Evolutionary conservation across 1,140 invertebrate genomes (phyloP).

Genomic region (Drosophila grimshawi): DNA sequence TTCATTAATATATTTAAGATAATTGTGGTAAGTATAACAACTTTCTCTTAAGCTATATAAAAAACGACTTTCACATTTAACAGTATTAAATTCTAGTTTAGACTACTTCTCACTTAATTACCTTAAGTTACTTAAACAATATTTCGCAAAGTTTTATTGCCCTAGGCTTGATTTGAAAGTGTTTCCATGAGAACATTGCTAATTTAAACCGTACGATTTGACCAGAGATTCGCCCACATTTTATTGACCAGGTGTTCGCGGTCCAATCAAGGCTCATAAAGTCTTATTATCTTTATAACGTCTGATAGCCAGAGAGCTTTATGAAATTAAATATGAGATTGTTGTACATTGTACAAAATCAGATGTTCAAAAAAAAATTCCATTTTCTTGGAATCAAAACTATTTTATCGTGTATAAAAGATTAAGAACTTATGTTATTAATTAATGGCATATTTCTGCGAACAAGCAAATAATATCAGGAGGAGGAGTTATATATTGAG

Average conservation of each 20-base stretch:
- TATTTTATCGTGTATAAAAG: too few relatives aligned
- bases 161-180: slow-evolving; percentile 1
- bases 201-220: slow-evolving; percentile 8
- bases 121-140: background rate
- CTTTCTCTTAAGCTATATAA: too few relatives aligned
- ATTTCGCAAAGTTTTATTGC: background rate
- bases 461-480: too few relatives aligned
- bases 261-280: background rate
- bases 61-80: too few relatives aligned
- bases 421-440: too few relatives aligned
- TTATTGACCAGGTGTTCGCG: background rate
- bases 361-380: background rate
- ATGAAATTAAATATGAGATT: background rate
- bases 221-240: background rate
- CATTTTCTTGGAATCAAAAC: too few relatives aligned
- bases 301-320: background rate
- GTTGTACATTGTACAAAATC: background rate
- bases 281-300: background rate
- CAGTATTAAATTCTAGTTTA: too few relatives aligned
- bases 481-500: too few relatives aligned
- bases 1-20: too few relatives aligned
- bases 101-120: too few relatives aligned
- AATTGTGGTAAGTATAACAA: too few relatives aligned
- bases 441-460: too few relatives aligned
- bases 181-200: slow-evolving; percentile 19